Base-by-base conservation (phyloP, 2,113 vertebrate species). In the Nansenia antarctica region DNA sequence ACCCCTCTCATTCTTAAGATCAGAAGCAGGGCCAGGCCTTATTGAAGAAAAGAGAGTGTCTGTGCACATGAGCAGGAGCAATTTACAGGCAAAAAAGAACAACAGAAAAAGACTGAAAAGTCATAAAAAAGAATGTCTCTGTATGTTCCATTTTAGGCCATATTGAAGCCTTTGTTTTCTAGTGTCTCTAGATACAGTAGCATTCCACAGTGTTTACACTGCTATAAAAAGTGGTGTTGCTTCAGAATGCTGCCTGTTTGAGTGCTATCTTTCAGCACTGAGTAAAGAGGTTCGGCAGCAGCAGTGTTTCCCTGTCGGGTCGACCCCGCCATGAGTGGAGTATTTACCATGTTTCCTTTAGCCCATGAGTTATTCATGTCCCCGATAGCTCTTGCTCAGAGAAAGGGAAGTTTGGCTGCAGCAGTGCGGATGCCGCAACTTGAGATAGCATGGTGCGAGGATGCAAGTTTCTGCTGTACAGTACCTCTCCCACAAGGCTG, bases 291-390 rank as follows among this genome's bases (percentile, higher is more conserved):
- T 30, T n/a, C n/a, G n/a, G 27, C 60, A 49, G 61, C 39, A 11
- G 39, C 53, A 65, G 47, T 62, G 55, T 71, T 76, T 58, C 66
- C 29, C 22, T 42, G 30, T 76, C 42, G 58, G 67, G 68, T 35
- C 49, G 24, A 32, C 26, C 47, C 39, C 1, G 45, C 27, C 24
- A 20, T 9, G 6, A 54, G 45, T 55, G 53, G 7, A 69, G 34
- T 81, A 70, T 89, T 80, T 80, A 81, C 70, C 24, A 24, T 76
- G 65, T 69, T 79, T 82, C 62, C 68, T 69, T 74, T 63, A 39
- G 42, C 30, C 72, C 53, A 76, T 86, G 71, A 85, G 81, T 90
- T 88, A 90, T 90, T 90, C 71, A 83, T 87, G 74, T 34, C 72
- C 63, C 47, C 63, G 81, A 45, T 57, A 74, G 58, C 65, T 45